Evolutionary conservation across 2,797 vertebrate genomes (phyloP), one percentile per base, ranked within the genome.

Genomic region (Xenentodon cancila): DNA sequence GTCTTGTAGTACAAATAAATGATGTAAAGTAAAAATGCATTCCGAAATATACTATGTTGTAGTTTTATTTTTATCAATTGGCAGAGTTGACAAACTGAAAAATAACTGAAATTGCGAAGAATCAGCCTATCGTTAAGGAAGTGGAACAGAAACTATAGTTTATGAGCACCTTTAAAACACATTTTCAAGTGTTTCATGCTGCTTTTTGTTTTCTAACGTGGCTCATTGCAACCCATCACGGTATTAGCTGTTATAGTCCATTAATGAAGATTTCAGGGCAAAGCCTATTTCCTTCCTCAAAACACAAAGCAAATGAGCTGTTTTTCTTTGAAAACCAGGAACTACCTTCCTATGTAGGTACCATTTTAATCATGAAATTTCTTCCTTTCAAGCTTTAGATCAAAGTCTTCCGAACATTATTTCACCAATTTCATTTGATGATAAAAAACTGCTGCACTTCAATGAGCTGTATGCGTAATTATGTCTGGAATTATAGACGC

Each of bases 351-450:
- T 34, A 27, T 48, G 34, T 47, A 59, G 21, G 45, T 56, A 8
- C 19, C n/a, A 49, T 49, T 57, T 50, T 57, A 57, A 56, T 47
- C 16, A 9, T 18, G 15, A 44, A 44, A 51, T 45, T 27, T 30
- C 34, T 16, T 57, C 37, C 63, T 51, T 44, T 66, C 27, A 66
- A 21, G 53, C 51, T 20, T 43, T 17, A 66, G 53, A 66, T 66
- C 63, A 66, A 66, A 66, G 63, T 32, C 18, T 43, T 57, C 20
- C 51, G 21, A 44, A 50, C 37, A 32, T 51, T 44, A 32, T 57
- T 50, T 66, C 25, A 34, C n/a, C 43, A 47, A 19, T 64, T 11
- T 34, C 20, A 47, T 37, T 25, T 64, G 20, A 63, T 53, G 51
- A 46, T 40, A 40, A 54, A 25, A 15, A 64, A 64, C 27, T 17